Conservation (phyloP, 2,888 invertebrate genomes). For the Osmoderma eremita region DNA sequence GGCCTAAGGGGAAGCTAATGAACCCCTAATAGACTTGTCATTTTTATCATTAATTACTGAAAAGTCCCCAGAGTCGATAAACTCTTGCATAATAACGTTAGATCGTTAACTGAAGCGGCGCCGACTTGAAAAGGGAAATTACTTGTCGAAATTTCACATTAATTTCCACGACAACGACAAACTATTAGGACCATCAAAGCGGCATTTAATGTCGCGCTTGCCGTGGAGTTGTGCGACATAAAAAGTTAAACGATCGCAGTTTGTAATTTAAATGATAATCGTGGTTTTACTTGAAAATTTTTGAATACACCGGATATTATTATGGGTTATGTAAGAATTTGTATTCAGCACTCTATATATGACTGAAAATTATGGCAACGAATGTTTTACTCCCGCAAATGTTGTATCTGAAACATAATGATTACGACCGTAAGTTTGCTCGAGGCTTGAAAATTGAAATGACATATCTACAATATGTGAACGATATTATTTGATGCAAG, state of each 20-base stretch:
- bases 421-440: no score
- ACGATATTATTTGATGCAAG: no score
- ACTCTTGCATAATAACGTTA: slow-evolving; percentile 32
- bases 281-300: slow-evolving; percentile 20
- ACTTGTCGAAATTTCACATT: slow-evolving; percentile 35
- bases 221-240: not conserved
- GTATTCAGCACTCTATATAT: no score
- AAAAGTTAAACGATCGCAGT: slow-evolving; percentile 13
- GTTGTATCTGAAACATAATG: no score
- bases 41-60: slow-evolving; percentile 40
- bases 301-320: not conserved
- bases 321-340: no score
- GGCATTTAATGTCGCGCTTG: slow-evolving; percentile 12
- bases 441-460: no score
- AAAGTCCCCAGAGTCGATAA: slow-evolving; percentile 37
- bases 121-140: slow-evolving; percentile 25
- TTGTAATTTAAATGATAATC: slow-evolving; percentile 25
- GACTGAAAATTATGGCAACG: no score
- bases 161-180: slow-evolving; percentile 22
- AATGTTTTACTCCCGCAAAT: no score
- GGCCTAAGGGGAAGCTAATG: slow-evolving; percentile 30
- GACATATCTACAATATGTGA: no score
- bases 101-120: slow-evolving; percentile 25
- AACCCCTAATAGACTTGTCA: slow-evolving; percentile 41
- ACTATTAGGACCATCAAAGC: slow-evolving; percentile 25